These are phyloP conservation scores for Parascotia fuliginaria DNA, from an alignment of 2,888 invertebrate genomes.

Conservation along the genomic window DNA sequence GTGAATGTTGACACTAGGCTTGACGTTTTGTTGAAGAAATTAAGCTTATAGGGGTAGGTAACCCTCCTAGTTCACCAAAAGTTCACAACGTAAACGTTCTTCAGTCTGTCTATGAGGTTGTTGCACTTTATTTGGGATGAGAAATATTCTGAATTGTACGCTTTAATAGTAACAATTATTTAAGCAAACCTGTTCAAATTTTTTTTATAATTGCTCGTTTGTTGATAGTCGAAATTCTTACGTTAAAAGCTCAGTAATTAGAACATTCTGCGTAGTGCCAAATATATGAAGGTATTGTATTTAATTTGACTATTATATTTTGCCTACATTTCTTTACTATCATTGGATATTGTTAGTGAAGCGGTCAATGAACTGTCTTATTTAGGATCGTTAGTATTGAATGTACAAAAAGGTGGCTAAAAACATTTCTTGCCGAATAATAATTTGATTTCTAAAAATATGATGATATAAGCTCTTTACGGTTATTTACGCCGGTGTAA, in stretches of 20 bases:
- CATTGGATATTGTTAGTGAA: no score
- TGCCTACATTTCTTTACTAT: no score
- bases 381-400: no score
- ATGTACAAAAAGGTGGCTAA: no score
- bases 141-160: not conserved
- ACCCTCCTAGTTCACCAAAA: not conserved
- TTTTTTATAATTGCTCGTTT: not conserved
- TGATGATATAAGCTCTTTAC: no score
- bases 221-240: not conserved
- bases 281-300: no score
- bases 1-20: not conserved
- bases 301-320: no score
- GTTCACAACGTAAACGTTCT: not conserved
- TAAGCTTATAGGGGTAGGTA: not conserved
- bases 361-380: no score
- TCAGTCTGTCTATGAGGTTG: not conserved
- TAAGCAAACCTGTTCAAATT: not conserved
- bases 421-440: no score
- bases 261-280: not conserved
- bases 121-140: conserved; percentile 2
- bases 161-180: not conserved
- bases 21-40: not conserved
- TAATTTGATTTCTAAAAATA: no score
- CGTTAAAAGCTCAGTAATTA: not conserved
- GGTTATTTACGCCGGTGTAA: not conserved